Conservation (phyloP, 2,113 vertebrate species). For the Clupea harengus region DNA sequence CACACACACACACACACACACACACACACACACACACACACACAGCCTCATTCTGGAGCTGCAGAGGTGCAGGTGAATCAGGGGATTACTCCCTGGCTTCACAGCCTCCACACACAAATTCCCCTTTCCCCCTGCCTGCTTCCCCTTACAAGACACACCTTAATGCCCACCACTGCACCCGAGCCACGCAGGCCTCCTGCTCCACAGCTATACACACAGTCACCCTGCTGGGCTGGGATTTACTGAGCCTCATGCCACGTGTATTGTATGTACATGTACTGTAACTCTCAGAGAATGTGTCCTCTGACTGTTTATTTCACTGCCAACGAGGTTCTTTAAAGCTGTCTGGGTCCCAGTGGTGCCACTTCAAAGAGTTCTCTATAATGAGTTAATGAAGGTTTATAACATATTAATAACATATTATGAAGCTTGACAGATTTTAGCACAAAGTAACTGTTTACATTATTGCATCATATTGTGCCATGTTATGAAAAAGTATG, state of each 20-base stretch:
- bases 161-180: neutral
- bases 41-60: neutral
- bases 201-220: too few species aligned
- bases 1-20: conserved; percentile 4
- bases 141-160: neutral
- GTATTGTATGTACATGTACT: too few species aligned
- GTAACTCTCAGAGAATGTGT: too few species aligned
- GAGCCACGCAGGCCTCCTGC: neutral
- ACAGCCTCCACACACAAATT: neutral
- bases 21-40: conserved; percentile 7
- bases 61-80: neutral
- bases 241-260: too few species aligned
- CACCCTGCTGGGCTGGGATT: too few species aligned
- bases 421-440: too few species aligned
- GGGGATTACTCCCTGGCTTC: neutral
- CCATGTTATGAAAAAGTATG: too few species aligned
- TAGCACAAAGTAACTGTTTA: too few species aligned
- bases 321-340: too few species aligned
- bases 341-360: too few species aligned
- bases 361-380: neutral
- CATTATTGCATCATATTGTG: too few species aligned
- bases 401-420: neutral
- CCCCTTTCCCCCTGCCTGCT: neutral
- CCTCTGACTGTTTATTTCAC: too few species aligned
- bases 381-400: neutral